Percentiles rank a stretch among this genome's conserved stretches.
These are phyloP conservation scores for Shinisaurus crocodilurus DNA, from an alignment of 2,113 vertebrate species.

Conservation along the genomic window DNA sequence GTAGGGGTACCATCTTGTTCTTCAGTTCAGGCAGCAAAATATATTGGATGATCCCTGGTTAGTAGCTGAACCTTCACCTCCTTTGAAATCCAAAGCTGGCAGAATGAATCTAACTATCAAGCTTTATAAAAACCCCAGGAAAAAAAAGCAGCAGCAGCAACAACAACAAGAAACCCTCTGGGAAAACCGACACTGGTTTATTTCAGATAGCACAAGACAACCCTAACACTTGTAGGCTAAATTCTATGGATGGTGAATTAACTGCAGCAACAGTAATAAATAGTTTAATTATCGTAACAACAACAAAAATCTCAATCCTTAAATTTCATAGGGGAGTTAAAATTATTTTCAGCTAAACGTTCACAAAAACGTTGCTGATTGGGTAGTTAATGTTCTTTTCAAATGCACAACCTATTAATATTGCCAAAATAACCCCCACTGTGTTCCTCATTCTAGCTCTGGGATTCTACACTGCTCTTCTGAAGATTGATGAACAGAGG, in stretches of 20 bases:
- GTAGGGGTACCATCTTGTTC: not conserved
- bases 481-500: not conserved
- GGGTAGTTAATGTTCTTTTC: slow-evolving; percentile 18
- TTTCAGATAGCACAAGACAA: not conserved
- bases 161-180: not conserved
- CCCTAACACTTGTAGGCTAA: slow-evolving; percentile 23
- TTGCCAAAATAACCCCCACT: slow-evolving; percentile 23
- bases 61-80: not conserved
- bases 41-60: not conserved
- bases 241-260: slow-evolving; percentile 39
- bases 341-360: slow-evolving; percentile 42
- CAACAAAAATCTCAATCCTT: slow-evolving; percentile 11
- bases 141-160: not conserved
- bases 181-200: not conserved
- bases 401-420: not conserved
- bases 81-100: slow-evolving; percentile 1
- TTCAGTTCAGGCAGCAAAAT: not conserved
- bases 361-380: slow-evolving; percentile 33
- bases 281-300: slow-evolving; percentile 1
- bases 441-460: not conserved
- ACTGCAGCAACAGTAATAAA: slow-evolving; percentile 17
- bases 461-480: slow-evolving; percentile 21
- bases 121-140: slow-evolving; percentile 17
- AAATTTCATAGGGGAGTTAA: slow-evolving; percentile 26
- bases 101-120: slow-evolving; percentile 25